A percentile compares a stretch with the other conserved stretches of the same genome.
Conservation (phyloP, 37 sponge, comb jelly and placozoan species). For the Spongilla lacustris region DNA sequence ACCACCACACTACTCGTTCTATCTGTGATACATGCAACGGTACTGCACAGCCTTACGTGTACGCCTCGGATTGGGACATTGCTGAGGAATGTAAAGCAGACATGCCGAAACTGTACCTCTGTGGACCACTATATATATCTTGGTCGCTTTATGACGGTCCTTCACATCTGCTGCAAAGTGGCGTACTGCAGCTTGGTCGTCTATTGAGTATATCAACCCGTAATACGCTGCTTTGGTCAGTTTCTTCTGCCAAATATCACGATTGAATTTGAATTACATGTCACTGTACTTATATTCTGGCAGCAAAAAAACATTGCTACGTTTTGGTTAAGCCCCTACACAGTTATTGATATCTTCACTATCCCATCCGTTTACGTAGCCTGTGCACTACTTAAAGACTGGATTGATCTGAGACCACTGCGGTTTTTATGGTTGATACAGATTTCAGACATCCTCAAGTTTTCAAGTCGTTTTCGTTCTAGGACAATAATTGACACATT, state of each 20-base stretch:
- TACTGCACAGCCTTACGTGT: no score
- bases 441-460: slow-evolving; percentile 25
- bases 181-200: slow-evolving; percentile 12
- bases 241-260: not conserved
- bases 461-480: slow-evolving; percentile 32
- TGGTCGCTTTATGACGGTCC: no score
- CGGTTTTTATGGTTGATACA: slow-evolving; percentile 66
- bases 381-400: slow-evolving; percentile 49
- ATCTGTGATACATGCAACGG: no score
- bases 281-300: no score
- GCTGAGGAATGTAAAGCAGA: no score
- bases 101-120: no score
- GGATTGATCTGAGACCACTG: slow-evolving; percentile 70
- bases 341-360: slow-evolving; percentile 75
- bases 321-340: slow-evolving; percentile 60
- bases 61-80: no score
- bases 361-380: slow-evolving; percentile 65
- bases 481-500: slow-evolving; percentile 21
- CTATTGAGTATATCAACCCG: slow-evolving; percentile 12
- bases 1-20: no score
- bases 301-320: slow-evolving; percentile 6
- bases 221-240: no score
- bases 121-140: no score
- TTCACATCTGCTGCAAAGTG: slow-evolving; percentile 23
- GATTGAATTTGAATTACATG: no score